Evolutionary conservation across 30 jellyfish, hydroid and myxozoan species (phyloP), one percentile per base, ranked within the genome.

Genomic region (Phacellophora camtschatica): DNA sequence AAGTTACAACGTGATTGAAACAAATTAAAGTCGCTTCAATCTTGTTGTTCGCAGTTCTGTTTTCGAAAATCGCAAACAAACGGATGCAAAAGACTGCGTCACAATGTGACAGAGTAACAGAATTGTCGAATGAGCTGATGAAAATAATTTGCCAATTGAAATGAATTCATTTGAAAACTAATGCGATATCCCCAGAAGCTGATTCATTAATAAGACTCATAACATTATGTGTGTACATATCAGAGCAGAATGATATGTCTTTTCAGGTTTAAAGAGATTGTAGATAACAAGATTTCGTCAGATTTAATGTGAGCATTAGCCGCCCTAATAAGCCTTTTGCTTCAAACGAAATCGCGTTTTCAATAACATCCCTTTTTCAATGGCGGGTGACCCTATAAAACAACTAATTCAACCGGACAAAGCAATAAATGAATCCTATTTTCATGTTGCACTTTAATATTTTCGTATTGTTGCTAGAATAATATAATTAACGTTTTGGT

Each of bases 351-450:
- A 46, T 46, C 61, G 27, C 61, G 20, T 46, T n/a, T 46, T 46
- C 61, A 1, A 46, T 46, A 5, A 46, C 20, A 0, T 46, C 20
- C 28, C 61, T 46, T 16, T 12, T 46, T 46, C 61, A 23, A 67
- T 67, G 86, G 63, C 86, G 74, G 56, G 56, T 72, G 86, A 72
- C 86, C 86, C 86, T 72, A 61, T 20, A 63, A 72, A 51, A 32
- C 33, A 54, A 30, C 86, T 54, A 72, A 29, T 49, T 72, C 36
- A 27, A 63, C 64, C 28, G 71, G 41, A 62, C 11, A 30, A 54
- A 32, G 31, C 20, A 23, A 36, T 25, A 48, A 57, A 34, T 50
- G 25, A 35, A 24, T 33, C 18, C 77, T 32, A 58, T 53, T 42
- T 62, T 66, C 84, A 80, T 64, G 65, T 64, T 64, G 70, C 71